Conservation (phyloP, 1,140 invertebrate genomes). For the Pentalonia nigronervosa region DNA sequence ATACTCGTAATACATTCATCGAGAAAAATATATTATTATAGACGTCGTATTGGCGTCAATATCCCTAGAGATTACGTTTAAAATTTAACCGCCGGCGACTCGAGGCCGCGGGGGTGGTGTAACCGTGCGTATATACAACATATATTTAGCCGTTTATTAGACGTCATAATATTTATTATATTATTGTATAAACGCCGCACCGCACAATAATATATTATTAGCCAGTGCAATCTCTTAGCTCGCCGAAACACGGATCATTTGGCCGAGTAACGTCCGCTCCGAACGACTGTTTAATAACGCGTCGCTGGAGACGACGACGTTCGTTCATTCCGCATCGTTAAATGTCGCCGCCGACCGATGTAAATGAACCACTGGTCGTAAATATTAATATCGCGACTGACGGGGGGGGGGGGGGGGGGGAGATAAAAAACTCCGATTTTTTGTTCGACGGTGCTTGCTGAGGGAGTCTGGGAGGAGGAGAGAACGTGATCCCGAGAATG, state of each 20-base stretch:
- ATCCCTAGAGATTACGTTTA: neutral
- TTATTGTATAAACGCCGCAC: neutral
- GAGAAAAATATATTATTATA: neutral
- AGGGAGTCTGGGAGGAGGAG: no score
- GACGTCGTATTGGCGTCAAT: neutral
- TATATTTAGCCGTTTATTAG: neutral
- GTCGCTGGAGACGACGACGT: neutral
- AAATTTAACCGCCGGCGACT: neutral
- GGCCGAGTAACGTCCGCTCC: neutral
- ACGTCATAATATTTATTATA: neutral
- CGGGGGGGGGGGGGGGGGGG: no score
- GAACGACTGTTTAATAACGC: neutral
- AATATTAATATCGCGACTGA: neutral
- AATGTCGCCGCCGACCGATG: neutral
- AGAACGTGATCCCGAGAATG: neutral
- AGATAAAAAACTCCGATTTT: neutral
- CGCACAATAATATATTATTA: neutral
- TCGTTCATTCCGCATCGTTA: neutral
- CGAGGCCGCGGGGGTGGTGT: neutral
- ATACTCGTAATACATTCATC: no score
- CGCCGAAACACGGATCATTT: neutral
- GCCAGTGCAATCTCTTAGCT: neutral
- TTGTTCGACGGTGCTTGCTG: neutral
- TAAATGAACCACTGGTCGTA: neutral
- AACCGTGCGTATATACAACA: no score